phyloP scores from a whole-genome alignment of 2,888 invertebrate genomes.

The Acholoe squamosa region DNA sequence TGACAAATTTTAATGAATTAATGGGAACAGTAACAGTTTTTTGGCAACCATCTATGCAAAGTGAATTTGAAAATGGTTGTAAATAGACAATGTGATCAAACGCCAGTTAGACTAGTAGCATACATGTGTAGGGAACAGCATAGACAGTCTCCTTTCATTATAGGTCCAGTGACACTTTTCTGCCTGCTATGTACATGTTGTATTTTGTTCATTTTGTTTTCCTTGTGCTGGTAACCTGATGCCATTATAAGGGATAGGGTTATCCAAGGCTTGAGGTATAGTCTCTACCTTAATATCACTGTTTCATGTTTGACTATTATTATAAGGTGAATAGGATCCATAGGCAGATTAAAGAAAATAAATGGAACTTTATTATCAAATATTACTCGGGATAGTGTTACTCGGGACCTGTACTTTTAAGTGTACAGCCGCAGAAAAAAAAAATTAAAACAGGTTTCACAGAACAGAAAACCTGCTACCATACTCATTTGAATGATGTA shows the following conservation, averaged over 20 bases:
- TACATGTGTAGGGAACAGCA: not conserved
- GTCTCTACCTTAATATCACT: too few species aligned
- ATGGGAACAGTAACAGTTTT: slow-evolving; percentile 48
- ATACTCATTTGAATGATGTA: too few species aligned
- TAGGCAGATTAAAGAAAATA: too few species aligned
- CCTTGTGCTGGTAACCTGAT: not conserved
- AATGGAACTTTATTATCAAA: too few species aligned
- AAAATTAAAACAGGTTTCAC: too few species aligned
- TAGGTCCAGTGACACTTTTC: not conserved
- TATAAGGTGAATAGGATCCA: too few species aligned
- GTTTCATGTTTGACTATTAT: too few species aligned
- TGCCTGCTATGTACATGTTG: not conserved
- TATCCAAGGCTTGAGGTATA: too few species aligned
- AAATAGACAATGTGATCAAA: slow-evolving; percentile 30
- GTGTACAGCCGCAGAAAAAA: too few species aligned
- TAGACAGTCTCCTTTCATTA: slow-evolving; percentile 20
- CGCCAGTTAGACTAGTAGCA: slow-evolving; percentile 23
- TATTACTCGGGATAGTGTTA: too few species aligned
- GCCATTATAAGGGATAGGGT: not conserved
- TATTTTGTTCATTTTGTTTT: not conserved
- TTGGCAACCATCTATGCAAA: slow-evolving; percentile 45
- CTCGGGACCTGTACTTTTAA: too few species aligned
- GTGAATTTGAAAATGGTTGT: slow-evolving; percentile 27
- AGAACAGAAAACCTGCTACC: too few species aligned
- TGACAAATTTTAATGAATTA: slow-evolving; percentile 50